Evolutionary conservation across 2,113 vertebrate species (phyloP), one percentile per base, ranked within the genome.

Genomic region (Cryptomyrus ogoouensis): DNA sequence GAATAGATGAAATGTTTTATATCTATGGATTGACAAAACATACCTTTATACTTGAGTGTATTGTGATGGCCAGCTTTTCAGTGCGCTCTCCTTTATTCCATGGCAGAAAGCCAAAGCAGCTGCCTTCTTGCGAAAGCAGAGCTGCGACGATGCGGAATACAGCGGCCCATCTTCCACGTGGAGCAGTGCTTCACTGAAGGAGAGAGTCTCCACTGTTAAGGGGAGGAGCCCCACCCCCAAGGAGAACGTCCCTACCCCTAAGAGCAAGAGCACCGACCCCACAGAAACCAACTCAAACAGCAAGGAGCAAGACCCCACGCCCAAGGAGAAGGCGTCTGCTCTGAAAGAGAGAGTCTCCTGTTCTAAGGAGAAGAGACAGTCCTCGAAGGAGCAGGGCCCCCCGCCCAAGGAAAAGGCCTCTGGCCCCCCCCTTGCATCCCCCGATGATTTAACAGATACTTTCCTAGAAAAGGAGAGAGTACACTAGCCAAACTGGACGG

Each of bases 71-170:
- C 35, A 21, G 27, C 15, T 39, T 88, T 50, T 88, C 21, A 66
- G 24, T 58, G 31, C 5, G 9, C 50, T 89, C 24, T n/a, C 77
- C 42, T 83, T 74, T n/a, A 35, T 91, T 88, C 89, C 56, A 88
- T 87, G 90, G 17, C 95, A 97, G 96, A 96, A 96, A 95, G 94
- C 95, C 91, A 95, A 94, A 10, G 94, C 95, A 89, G 95, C 95
- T 0, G 94, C 95, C 91, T 95, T 96, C 91, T 93, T 94, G 49
- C 96, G 96, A 5, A 95, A 96, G 88, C 95, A 95, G 91, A 95
- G 95, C 1, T 94, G 95, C 17, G 96, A 96, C 0, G 95, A 96
- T 0, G 92, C 93, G 90, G 95, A 95, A 89, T 93, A 94, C 5
- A 92, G 94, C 91, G 92, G 95, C 1, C 93, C 91, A 1, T 88